Conservation (phyloP, 1,140 invertebrate species). For the Saccostrea glomerata region DNA sequence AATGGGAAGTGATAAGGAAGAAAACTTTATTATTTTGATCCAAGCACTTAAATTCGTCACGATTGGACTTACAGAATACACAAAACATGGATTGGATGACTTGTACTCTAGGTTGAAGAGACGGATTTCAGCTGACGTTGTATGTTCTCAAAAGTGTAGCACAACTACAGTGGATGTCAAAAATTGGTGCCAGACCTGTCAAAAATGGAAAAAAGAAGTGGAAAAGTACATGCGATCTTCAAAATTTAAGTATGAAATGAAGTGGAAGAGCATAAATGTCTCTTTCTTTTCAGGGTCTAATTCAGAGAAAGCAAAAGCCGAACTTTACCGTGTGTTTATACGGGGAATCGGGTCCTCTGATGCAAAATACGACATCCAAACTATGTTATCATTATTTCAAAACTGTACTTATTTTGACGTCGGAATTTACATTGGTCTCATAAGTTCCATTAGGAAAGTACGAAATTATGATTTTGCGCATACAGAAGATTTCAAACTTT, state of each 20-base stretch:
- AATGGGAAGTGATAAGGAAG: background rate
- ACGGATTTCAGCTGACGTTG: background rate
- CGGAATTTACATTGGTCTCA: background rate
- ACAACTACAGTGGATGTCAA: background rate
- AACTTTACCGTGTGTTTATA: background rate
- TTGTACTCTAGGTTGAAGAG: background rate
- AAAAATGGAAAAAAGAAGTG: background rate
- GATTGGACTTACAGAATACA: background rate
- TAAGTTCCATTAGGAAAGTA: background rate
- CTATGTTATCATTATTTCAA: background rate
- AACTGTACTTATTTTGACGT: background rate
- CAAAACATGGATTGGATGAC: background rate
- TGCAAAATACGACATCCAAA: background rate
- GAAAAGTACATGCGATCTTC: background rate
- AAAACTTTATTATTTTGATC: conserved; percentile 5
- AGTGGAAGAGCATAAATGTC: background rate
- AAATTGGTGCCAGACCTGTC: background rate
- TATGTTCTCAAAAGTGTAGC: background rate
- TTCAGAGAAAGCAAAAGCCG: background rate
- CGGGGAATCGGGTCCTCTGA: background rate
- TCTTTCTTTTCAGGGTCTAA: background rate
- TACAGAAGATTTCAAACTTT: background rate
- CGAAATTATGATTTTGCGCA: background rate
- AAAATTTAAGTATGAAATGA: background rate
- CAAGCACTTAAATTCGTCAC: background rate